Conservation (phyloP, 37 sponge, comb jelly and placozoan genomes). For the Aphrocallistes beatrix region DNA sequence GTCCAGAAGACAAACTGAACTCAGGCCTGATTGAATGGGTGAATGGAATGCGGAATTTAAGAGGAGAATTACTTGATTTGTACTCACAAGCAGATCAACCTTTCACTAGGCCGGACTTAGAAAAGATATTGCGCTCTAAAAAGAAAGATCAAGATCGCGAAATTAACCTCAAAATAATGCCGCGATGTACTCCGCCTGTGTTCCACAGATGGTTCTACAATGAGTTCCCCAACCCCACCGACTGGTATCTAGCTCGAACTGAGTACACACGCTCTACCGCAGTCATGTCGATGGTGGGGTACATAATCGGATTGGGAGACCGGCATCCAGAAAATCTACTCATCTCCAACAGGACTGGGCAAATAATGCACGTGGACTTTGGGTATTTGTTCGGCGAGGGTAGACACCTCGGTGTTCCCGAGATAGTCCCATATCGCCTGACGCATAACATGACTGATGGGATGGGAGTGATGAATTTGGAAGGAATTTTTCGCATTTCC, state of each 20-base stretch:
- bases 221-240: not conserved
- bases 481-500: constrained; percentile 19
- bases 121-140: not conserved
- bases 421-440: constrained; percentile 41
- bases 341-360: not conserved
- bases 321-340: not conserved
- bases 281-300: not conserved
- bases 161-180: not conserved
- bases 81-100: not conserved
- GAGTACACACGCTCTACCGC: not conserved
- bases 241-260: not conserved
- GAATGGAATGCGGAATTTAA: not conserved
- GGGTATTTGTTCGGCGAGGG: constrained; percentile 16
- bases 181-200: not conserved
- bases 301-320: not conserved
- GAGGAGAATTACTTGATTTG: not conserved
- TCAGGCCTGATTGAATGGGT: constrained; percentile 44
- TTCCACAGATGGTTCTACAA: not conserved
- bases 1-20: no score
- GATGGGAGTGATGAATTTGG: constrained; percentile 5
- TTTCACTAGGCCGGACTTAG: not conserved
- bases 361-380: not conserved
- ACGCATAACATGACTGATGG: constrained; percentile 49
- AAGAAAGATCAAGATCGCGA: not conserved
- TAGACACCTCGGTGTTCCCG: constrained; percentile 29